Evolutionary conservation across 1,140 invertebrate species (phyloP).

Genomic region (Platyscapa corneri): DNA sequence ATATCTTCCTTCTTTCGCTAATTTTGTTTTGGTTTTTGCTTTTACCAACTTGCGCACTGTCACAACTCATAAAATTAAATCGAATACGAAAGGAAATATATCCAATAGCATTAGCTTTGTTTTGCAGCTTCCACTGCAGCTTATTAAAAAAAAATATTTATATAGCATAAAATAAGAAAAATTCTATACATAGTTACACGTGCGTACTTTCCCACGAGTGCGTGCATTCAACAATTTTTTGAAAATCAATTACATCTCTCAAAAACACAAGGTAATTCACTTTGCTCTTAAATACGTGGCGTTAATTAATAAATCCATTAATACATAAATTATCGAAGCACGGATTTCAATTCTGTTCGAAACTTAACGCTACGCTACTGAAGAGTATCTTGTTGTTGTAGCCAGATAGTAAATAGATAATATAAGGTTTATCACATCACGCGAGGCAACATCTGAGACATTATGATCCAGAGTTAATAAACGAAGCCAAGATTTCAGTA

Average conservation of each 20-base stretch:
- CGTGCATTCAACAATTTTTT: too few species aligned
- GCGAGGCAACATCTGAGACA: background rate
- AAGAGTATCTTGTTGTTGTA: too few species aligned
- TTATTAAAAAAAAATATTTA: background rate
- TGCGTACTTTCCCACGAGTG: too few species aligned
- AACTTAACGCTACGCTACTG: too few species aligned
- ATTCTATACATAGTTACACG: too few species aligned
- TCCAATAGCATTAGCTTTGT: background rate
- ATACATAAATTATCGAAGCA: background rate
- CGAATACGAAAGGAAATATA: background rate
- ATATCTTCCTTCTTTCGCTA: background rate
- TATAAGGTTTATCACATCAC: too few species aligned
- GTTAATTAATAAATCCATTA: too few species aligned
- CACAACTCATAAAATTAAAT: background rate
- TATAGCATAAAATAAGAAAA: too few species aligned
- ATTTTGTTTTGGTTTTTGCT: background rate
- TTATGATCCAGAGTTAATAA: background rate
- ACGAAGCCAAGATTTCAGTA: background rate
- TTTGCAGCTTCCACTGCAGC: background rate
- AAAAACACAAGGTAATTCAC: too few species aligned
- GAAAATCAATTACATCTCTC: too few species aligned
- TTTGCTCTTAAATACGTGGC: too few species aligned
- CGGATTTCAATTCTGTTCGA: too few species aligned
- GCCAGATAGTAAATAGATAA: conserved; percentile 2
- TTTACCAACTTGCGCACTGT: background rate